Percentiles rank a stretch among this genome's conserved stretches.
phyloP scores from a whole-genome alignment of 2,888 invertebrate genomes.

The Dolichopus griseipennis region DNA sequence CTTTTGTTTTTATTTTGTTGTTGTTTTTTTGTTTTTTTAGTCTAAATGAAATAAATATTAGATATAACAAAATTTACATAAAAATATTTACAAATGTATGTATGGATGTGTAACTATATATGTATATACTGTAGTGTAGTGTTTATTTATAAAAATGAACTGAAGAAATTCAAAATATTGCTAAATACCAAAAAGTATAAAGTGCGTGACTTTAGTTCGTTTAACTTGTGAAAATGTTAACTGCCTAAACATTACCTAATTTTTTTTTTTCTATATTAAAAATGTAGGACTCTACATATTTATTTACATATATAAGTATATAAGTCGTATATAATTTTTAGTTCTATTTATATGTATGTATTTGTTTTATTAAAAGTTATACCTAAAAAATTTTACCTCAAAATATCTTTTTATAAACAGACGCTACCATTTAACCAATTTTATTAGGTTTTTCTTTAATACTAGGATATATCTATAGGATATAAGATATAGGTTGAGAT shows the following conservation, averaged over 20 bases:
- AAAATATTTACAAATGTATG: neutral
- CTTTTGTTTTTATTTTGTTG: no score
- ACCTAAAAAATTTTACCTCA: no score
- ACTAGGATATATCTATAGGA: no score
- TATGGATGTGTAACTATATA: neutral
- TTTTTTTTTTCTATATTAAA: neutral
- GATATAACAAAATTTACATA: neutral
- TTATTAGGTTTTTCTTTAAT: no score
- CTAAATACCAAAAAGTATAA: neutral
- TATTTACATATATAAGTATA: no score
- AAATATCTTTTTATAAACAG: no score
- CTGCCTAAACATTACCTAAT: neutral
- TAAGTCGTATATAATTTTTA: no score
- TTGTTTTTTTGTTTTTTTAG: no score
- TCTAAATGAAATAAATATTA: neutral
- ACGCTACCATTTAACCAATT: no score
- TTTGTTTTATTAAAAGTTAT: no score
- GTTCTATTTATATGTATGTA: neutral
- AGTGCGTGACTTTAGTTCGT: neutral
- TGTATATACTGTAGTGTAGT: neutral
- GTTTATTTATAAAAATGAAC: neutral
- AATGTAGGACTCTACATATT: no score
- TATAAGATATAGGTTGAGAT: no score
- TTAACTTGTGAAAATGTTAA: constrained; percentile 6
- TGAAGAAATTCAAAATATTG: neutral